Conservation (phyloP, 1,140 invertebrate species). For the Ostrea edulis region DNA sequence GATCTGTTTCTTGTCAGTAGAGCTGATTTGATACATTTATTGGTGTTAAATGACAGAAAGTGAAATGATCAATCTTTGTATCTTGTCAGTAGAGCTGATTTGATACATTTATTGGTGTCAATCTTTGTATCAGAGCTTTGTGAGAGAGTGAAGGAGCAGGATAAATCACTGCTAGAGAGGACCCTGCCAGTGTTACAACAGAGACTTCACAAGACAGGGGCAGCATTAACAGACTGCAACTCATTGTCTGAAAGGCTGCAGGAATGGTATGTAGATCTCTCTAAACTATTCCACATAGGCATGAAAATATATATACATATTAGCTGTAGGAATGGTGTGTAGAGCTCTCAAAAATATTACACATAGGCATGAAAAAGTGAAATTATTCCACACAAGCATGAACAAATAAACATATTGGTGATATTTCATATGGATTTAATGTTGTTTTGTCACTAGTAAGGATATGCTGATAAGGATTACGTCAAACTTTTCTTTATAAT, state of each 20-base stretch:
- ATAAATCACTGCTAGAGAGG: neutral
- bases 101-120: too few relatives aligned
- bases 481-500: too few relatives aligned
- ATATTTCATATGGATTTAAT: too few relatives aligned
- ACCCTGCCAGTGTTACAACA: neutral
- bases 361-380: too few relatives aligned
- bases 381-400: too few relatives aligned
- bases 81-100: neutral
- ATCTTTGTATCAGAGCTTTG: neutral
- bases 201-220: neutral
- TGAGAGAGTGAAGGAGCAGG: conserved; percentile 7
- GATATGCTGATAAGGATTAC: too few relatives aligned
- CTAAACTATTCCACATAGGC: too few relatives aligned
- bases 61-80: too few relatives aligned
- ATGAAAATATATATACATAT: too few relatives aligned
- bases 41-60: neutral
- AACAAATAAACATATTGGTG: too few relatives aligned
- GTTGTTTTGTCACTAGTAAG: too few relatives aligned
- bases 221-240: neutral
- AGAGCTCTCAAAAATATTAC: neutral
- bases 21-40: too few relatives aligned
- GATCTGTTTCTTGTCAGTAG: neutral
- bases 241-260: neutral
- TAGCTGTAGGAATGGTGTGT: conserved; percentile 13
- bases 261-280: conserved; percentile 1